A percentile compares a stretch with the other conserved stretches of the same genome.
phyloP scores from a whole-genome alignment of 2,113 vertebrate species.

The Dinomys branickii region DNA sequence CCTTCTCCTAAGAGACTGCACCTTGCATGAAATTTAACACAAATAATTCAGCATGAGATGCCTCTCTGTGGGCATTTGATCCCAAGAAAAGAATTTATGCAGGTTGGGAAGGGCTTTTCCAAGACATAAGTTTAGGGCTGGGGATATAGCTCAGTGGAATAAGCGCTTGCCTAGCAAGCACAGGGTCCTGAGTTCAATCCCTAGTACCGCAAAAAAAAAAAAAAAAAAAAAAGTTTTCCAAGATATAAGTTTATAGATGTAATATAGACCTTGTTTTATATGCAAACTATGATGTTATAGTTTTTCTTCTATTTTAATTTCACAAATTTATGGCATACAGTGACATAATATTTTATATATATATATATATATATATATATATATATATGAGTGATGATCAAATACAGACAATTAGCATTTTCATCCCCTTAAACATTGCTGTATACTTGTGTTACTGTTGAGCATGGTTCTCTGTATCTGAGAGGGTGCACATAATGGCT shows the following conservation, averaged over 20 bases:
- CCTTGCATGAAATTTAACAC: not conserved
- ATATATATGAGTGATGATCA: not conserved
- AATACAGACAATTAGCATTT: not conserved
- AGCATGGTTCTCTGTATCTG: not conserved
- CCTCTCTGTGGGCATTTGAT: not conserved
- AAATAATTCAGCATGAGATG: not conserved
- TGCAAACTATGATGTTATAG: not conserved
- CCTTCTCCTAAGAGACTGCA: not conserved
- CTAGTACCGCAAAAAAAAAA: too few species aligned
- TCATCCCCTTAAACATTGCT: not conserved
- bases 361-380: not conserved
- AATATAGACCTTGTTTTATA: not conserved
- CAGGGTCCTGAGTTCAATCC: too few species aligned
- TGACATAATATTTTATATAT: not conserved
- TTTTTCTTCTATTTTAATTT: not conserved
- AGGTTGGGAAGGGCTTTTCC: not conserved
- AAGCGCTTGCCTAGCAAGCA: too few species aligned
- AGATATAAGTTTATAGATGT: not conserved
- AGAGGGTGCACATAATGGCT: not conserved
- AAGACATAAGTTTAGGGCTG: not conserved
- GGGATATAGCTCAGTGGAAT: too few species aligned
- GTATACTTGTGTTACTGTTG: not conserved
- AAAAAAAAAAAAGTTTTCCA: too few species aligned
- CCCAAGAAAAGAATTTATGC: not conserved
- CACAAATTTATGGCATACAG: not conserved